Evolutionary conservation across 2,797 vertebrate species (phyloP).

Genomic region (Botia kubotai): DNA sequence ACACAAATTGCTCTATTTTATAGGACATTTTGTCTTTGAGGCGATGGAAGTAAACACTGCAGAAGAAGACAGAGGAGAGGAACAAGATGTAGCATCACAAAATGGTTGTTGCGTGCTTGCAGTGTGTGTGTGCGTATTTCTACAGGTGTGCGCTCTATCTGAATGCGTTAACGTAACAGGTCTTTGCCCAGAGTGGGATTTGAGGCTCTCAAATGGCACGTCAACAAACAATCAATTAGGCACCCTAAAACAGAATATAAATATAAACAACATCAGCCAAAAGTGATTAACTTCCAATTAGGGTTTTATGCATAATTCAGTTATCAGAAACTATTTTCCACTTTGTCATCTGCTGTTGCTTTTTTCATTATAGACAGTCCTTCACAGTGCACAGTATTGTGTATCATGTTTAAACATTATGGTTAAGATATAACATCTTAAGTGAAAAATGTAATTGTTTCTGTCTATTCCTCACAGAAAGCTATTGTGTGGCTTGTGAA

Average conservation of each 20-base stretch:
- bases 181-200: conserved; percentile 15
- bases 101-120: conserved; percentile 2
- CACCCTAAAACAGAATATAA: background rate
- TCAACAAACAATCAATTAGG: background rate
- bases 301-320: background rate
- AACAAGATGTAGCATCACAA: conserved; percentile 22
- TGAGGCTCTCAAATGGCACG: background rate
- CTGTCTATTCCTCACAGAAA: no score
- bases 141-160: conserved; percentile 53
- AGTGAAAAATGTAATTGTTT: no score
- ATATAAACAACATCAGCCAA: background rate
- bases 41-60: conserved; percentile 46
- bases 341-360: background rate
- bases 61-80: conserved; percentile 40
- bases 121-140: conserved; percentile 44
- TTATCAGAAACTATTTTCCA: no score
- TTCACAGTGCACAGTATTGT: no score
- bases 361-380: background rate
- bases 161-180: conserved; percentile 22
- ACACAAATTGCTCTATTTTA: conserved; percentile 57
- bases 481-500: no score
- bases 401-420: no score
- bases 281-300: background rate
- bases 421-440: no score
- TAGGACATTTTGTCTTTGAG: conserved; percentile 52